Percentiles rank a stretch among this genome's conserved stretches.
These are phyloP conservation scores for Alexandromys fortis DNA, from an alignment of 2,113 vertebrate genomes.

Conservation along the genomic window DNA sequence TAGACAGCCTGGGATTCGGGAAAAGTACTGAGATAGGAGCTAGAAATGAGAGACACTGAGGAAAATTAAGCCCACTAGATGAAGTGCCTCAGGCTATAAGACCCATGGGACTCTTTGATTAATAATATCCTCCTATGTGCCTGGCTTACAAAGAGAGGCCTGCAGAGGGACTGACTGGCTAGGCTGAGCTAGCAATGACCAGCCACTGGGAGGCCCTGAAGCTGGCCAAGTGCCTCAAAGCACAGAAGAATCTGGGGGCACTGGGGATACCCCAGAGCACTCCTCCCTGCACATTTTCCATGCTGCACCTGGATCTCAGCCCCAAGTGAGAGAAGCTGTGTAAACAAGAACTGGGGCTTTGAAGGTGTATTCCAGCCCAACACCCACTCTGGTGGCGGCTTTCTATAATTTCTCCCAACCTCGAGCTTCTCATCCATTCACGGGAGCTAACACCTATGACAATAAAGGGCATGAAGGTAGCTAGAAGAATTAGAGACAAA, in stretches of 20 bases:
- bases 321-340: background rate
- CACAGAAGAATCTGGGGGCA: background rate
- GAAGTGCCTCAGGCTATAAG: constrained; percentile 62
- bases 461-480: background rate
- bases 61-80: constrained; percentile 66
- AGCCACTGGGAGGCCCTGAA: background rate
- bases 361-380: background rate
- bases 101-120: constrained; percentile 35
- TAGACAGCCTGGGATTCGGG: constrained; percentile 40
- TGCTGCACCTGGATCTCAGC: background rate
- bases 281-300: background rate
- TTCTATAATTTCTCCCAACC: background rate
- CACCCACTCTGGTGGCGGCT: background rate
- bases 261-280: fast-evolving
- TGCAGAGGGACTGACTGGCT: background rate
- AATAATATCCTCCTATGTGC: background rate
- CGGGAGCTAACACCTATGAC: background rate
- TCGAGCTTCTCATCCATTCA: background rate
- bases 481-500: background rate
- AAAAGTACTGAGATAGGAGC: constrained; percentile 70
- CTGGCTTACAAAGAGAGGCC: background rate
- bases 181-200: background rate
- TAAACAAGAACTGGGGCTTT: background rate
- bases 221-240: background rate
- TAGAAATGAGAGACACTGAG: constrained; percentile 58